These are phyloP conservation scores for Scleropages formosus DNA, from an alignment of 2,797 vertebrate genomes.

Conservation along the genomic window DNA sequence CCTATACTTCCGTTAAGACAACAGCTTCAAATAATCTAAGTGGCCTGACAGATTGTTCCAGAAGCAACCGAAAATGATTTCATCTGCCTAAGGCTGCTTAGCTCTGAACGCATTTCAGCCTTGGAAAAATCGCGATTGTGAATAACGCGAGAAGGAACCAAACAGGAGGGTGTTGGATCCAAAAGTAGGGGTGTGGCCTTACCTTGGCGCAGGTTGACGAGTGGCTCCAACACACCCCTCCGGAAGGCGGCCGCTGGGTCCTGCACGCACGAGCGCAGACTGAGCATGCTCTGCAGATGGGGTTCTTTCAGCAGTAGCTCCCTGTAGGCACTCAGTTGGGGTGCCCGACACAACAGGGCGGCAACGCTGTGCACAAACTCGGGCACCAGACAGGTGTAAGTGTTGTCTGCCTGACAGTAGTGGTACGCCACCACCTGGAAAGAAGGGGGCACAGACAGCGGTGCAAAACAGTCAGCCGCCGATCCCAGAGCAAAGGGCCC, in stretches of 20 bases:
- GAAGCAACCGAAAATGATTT: no score
- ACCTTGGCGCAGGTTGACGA: slow-evolving; percentile 84
- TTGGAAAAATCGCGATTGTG: neutral
- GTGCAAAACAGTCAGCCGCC: neutral
- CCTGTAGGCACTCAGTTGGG: slow-evolving; percentile 79
- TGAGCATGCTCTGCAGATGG: slow-evolving; percentile 87
- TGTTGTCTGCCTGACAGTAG: slow-evolving; percentile 98
- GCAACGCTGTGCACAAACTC: slow-evolving; percentile 97
- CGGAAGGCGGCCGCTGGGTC: slow-evolving; percentile 86
- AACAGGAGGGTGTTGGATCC: neutral
- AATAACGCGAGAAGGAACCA: neutral
- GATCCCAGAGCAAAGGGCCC: no score
- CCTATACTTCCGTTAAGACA: no score
- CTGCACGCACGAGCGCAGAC: slow-evolving; percentile 95
- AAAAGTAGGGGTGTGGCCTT: slow-evolving; percentile 39
- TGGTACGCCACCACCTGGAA: slow-evolving; percentile 93
- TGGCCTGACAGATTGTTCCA: no score
- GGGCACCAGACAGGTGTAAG: slow-evolving; percentile 94
- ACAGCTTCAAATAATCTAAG: no score
- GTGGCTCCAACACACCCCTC: slow-evolving; percentile 86
- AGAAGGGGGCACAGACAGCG: neutral
- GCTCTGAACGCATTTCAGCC: no score
- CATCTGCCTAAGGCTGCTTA: no score
- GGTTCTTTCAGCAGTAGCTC: slow-evolving; percentile 86
- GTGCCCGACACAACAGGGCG: slow-evolving; percentile 85